Evolutionary conservation across 1,140 invertebrate genomes (phyloP).

Genomic region (Achatina immaculata): DNA sequence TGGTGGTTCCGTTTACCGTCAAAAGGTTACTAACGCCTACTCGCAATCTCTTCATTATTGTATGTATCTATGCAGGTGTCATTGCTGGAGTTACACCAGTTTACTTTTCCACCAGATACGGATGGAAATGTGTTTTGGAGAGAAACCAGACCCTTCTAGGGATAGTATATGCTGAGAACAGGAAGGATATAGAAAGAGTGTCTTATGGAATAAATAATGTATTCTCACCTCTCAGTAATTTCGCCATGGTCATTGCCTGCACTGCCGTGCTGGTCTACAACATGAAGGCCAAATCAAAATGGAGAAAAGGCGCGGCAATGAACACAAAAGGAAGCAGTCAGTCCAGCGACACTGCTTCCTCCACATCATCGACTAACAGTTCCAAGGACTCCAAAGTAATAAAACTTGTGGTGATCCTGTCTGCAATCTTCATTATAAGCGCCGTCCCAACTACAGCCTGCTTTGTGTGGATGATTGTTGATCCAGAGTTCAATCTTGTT

Average conservation of each 20-base stretch:
- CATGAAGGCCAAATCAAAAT: conserved; percentile 9
- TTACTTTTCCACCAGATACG: background rate
- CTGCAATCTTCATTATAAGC: conserved; percentile 1
- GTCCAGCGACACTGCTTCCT: too few relatives aligned
- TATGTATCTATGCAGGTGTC: conserved; percentile 1
- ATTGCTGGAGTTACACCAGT: conserved; percentile 6
- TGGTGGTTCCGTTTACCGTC: background rate
- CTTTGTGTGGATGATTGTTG: conserved; percentile 15
- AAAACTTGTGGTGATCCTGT: conserved; percentile 4
- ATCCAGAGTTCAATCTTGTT: conserved; percentile 8
- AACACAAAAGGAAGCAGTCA: background rate
- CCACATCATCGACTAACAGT: background rate
- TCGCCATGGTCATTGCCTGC: conserved; percentile 7
- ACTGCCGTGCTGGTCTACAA: background rate
- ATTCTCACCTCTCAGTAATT: conserved; percentile 9
- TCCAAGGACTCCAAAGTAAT: conserved; percentile 13
- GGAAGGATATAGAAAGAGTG: background rate
- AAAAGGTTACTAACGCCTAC: background rate
- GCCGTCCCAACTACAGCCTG: background rate
- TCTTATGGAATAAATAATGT: conserved; percentile 17
- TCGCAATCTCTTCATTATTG: background rate
- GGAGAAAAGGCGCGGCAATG: background rate
- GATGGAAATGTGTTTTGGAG: background rate
- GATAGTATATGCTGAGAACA: background rate
- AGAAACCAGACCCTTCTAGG: background rate